Evolutionary conservation across 53 echinoderm and acorn worm genomes (phyloP).

Genomic region (Stichopus horrens): DNA sequence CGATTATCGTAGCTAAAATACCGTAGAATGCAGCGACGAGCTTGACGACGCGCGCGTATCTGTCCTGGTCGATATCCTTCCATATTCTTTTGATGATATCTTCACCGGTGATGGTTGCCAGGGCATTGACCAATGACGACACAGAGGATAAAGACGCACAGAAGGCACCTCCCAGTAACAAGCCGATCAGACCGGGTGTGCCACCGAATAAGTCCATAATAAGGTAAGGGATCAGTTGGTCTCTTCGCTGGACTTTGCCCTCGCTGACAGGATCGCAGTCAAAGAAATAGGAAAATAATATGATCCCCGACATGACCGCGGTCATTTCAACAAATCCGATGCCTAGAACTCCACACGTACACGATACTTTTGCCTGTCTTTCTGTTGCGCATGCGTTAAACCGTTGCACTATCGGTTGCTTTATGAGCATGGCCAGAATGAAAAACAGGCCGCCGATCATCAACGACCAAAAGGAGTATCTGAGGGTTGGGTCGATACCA

Average conservation of each 20-base stretch:
- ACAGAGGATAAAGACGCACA: not conserved
- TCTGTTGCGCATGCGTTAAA: not conserved
- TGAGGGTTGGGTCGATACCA: slow-evolving; percentile 5
- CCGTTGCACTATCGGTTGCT: slow-evolving; percentile 9
- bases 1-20: not conserved
- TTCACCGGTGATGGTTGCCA: slow-evolving; percentile 20
- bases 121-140: slow-evolving; percentile 19
- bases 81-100: slow-evolving; percentile 19
- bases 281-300: slow-evolving; percentile 1
- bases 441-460: not conserved
- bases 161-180: slow-evolving; percentile 14
- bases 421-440: not conserved
- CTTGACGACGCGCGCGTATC: slow-evolving; percentile 3
- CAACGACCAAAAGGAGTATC: slow-evolving; percentile 12
- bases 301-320: not conserved
- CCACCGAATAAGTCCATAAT: slow-evolving; percentile 5
- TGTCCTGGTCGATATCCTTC: not conserved
- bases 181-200: slow-evolving; percentile 8
- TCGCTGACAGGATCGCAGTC: slow-evolving; percentile 18
- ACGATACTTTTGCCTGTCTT: not conserved
- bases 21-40: not conserved
- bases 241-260: not conserved
- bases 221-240: slow-evolving; percentile 16
- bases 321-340: not conserved
- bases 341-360: not conserved